phyloP scores from a whole-genome alignment of 2,113 vertebrate genomes.

The Deroptyus accipitrinus region DNA sequence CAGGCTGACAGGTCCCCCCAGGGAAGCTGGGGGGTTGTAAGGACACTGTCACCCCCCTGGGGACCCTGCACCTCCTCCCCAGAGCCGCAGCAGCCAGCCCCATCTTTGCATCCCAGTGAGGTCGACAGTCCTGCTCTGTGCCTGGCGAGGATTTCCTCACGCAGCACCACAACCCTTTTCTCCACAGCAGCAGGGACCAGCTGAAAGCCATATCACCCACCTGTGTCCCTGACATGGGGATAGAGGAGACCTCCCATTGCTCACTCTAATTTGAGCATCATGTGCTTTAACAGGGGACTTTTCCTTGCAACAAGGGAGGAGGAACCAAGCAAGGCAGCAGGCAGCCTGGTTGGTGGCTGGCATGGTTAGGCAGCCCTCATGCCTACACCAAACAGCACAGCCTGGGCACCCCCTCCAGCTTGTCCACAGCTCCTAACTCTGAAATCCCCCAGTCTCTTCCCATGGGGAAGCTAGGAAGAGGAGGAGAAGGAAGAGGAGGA shows the following conservation, averaged over 20 bases:
- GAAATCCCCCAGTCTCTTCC: background rate
- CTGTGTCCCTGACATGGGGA: rapidly evolving
- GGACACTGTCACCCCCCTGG: background rate
- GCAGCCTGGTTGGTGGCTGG: background rate
- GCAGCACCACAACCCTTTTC: too few relatives aligned
- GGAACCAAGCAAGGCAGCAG: background rate
- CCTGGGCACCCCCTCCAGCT: background rate
- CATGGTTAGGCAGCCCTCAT: background rate
- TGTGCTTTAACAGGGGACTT: background rate
- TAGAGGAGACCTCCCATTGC: rapidly evolving
- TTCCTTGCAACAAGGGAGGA: background rate
- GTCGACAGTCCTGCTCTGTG: background rate
- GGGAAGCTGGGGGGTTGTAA: background rate
- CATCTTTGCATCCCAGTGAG: rapidly evolving
- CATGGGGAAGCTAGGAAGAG: background rate
- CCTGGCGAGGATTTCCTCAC: background rate
- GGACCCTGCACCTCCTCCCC: background rate
- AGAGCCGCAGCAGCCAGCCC: background rate
- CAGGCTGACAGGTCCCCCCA: background rate
- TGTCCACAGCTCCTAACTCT: background rate
- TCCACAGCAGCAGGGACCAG: background rate
- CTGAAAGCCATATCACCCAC: background rate
- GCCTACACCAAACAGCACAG: background rate
- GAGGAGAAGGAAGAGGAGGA: background rate
- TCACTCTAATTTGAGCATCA: background rate